A percentile compares a stretch with the other conserved stretches of the same genome.
Evolutionary conservation across 2,888 invertebrate genomes (phyloP).

Genomic region (Nymphalis polychloros): DNA sequence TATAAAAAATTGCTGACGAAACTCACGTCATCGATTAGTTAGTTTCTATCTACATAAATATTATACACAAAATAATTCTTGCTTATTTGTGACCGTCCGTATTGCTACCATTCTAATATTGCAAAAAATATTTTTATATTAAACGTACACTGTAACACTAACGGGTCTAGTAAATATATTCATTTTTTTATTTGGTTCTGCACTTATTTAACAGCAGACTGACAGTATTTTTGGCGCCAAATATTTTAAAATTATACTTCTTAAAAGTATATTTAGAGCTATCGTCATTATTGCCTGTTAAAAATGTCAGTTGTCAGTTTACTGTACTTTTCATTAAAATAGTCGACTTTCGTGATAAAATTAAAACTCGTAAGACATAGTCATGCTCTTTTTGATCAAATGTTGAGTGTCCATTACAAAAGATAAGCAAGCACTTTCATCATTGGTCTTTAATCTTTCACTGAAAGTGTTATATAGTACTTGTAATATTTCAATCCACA

Average conservation of each 20-base stretch:
- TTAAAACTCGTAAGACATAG: conserved; percentile 2
- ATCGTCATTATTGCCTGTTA: not conserved
- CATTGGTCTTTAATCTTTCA: too few species aligned
- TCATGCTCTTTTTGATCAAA: not conserved
- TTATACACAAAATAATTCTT: conserved; percentile 62
- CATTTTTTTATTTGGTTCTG: not conserved
- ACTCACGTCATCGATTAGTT: conserved; percentile 27
- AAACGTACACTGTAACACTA: conserved; percentile 14
- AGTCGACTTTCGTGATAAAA: conserved; percentile 10
- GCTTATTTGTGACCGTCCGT: conserved; percentile 22
- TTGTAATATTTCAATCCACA: not conserved
- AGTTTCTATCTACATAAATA: conserved; percentile 51
- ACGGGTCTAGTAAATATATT: conserved; percentile 8
- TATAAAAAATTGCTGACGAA: conserved; percentile 14
- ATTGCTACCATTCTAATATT: conserved; percentile 12
- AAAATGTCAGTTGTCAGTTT: not conserved
- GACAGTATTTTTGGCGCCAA: not conserved
- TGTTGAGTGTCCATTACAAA: not conserved
- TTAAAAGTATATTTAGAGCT: not conserved
- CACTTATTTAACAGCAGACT: not conserved
- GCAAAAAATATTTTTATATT: conserved; percentile 19
- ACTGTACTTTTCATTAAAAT: conserved; percentile 7
- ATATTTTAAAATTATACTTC: not conserved
- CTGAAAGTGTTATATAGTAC: not conserved
- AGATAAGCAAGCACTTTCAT: not conserved